A percentile compares a stretch with the other conserved stretches of the same genome.
phyloP scores from a whole-genome alignment of 1,140 invertebrate genomes.

The Drosophila kikkawai region DNA sequence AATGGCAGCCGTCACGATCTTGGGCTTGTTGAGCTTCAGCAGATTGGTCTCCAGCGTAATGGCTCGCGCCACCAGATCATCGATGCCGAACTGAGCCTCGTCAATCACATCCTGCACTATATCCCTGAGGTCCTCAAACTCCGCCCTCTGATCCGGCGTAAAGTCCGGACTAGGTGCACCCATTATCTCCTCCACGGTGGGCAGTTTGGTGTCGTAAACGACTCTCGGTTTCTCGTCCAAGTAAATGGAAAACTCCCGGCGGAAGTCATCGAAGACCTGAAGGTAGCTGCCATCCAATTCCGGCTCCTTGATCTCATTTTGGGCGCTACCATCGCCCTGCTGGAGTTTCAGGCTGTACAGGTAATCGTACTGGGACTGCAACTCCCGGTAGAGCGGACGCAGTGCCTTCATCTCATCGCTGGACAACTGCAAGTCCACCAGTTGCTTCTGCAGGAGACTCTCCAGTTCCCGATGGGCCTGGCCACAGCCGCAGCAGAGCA shows the following conservation, averaged over 20 bases:
- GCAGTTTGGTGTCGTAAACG: conserved; percentile 68
- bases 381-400: conserved; percentile 63
- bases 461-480: conserved; percentile 52
- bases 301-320: background rate
- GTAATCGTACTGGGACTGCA: conserved; percentile 71
- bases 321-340: conserved; percentile 53
- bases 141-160: conserved; percentile 45
- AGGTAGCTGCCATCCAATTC: conserved; percentile 38
- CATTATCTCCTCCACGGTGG: conserved; percentile 62
- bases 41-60: conserved; percentile 55
- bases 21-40: conserved; percentile 70
- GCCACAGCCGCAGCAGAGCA: conserved; percentile 4
- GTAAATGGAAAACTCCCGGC: conserved; percentile 39
- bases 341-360: conserved; percentile 48
- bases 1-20: conserved; percentile 67
- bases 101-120: conserved; percentile 72
- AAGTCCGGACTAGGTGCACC: conserved; percentile 37
- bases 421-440: conserved; percentile 55
- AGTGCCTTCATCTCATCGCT: conserved; percentile 57
- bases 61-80: conserved; percentile 60
- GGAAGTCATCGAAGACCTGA: conserved; percentile 52
- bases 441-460: conserved; percentile 48
- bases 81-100: conserved; percentile 66
- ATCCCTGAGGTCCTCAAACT: conserved; percentile 61
- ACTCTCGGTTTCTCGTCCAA: conserved; percentile 43